A percentile compares a stretch with the other conserved stretches of the same genome.
Conservation (phyloP, 2,888 invertebrate species). For the Thumatha senex region DNA sequence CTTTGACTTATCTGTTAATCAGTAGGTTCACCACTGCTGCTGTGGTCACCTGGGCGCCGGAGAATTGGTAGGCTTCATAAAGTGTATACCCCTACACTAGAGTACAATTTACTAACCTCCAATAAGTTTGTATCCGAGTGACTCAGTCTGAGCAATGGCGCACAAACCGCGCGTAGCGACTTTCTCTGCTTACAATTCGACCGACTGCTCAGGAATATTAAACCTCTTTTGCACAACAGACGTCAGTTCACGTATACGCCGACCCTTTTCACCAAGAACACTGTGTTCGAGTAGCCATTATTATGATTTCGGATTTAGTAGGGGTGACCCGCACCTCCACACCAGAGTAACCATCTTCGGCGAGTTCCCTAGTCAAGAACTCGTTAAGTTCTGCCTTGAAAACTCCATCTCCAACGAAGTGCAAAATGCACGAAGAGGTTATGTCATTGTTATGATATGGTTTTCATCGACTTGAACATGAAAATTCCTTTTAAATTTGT, state of each 20-base stretch:
- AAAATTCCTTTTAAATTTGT: neutral
- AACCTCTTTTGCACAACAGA: slow-evolving; percentile 99
- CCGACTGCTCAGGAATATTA: slow-evolving; percentile 96
- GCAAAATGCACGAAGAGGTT: slow-evolving; percentile 76
- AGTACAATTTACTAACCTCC: slow-evolving; percentile 88
- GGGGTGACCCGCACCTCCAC: slow-evolving; percentile 99
- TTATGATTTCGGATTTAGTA: slow-evolving; percentile 98
- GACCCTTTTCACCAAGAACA: slow-evolving; percentile 98
- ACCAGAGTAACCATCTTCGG: slow-evolving; percentile 99
- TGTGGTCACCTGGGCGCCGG: too few species aligned
- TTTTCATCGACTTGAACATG: slow-evolving; percentile 24
- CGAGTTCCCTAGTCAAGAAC: slow-evolving; percentile 98
- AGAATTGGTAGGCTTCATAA: too few species aligned
- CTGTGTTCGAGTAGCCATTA: slow-evolving; percentile 99
- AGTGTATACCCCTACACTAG: too few species aligned
- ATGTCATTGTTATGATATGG: slow-evolving; percentile 49
- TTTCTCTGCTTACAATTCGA: slow-evolving; percentile 99
- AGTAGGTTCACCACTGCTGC: too few species aligned
- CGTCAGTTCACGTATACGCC: slow-evolving; percentile 98
- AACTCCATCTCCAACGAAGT: slow-evolving; percentile 99
- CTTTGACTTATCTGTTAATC: too few species aligned
- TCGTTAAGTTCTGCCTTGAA: slow-evolving; percentile 99
- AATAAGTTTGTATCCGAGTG: slow-evolving; percentile 98
- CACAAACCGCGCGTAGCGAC: slow-evolving; percentile 99
- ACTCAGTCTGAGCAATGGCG: slow-evolving; percentile 99